Base-by-base conservation (phyloP, 2,797 vertebrate species). In the Pachyuromys duprasi region DNA sequence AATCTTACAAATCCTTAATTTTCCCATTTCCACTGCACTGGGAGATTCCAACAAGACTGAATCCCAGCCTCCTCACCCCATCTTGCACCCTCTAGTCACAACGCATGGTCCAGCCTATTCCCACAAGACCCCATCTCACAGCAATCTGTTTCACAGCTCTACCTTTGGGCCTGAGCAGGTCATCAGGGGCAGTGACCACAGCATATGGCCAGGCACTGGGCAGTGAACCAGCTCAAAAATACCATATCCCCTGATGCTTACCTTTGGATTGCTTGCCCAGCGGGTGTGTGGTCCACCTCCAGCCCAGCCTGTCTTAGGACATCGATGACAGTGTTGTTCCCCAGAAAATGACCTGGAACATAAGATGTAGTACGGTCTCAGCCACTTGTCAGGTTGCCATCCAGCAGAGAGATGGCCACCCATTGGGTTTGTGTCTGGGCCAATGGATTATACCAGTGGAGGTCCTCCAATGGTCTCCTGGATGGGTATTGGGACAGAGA, bases 271-370 rank as follows among this genome's bases (percentile, higher is more conserved):
- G 98, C 97, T 96, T 99, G 99, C 97, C 99, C 99, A 0, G 99
- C 98, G 0, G 99, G 98, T 15, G 99, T 99, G 98, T 99, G 99
- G 91, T 99, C 98, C 95, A 99, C 99, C 97, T 99, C 99, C 96
- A 99, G 99, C 94, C 99, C 99, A 93, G 99, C 99, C 98, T 99
- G 99, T 95, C 99, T 99, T 97, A 99, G 99, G 97, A 99, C 99
- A 97, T 99, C 99, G 96, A 99, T 99, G 98, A 99, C 99, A 53
- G 99, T 99, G 98, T 99, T 99, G 98, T 99, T 99, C 91, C 99
- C 99, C 98, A 99, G 99, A 98, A 99, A 99, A 98, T 99, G 99
- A 98, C 99, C 99, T 99, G 98, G 96, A 98, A 98, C 95, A 97
- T 95, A 98, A 98, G 53, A 95, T 92, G 97, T 89, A 36, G 12